A percentile compares a stretch with the other conserved stretches of the same genome.
Conservation (phyloP, 2,797 vertebrate genomes). For the Mormyrops boulengeri region DNA sequence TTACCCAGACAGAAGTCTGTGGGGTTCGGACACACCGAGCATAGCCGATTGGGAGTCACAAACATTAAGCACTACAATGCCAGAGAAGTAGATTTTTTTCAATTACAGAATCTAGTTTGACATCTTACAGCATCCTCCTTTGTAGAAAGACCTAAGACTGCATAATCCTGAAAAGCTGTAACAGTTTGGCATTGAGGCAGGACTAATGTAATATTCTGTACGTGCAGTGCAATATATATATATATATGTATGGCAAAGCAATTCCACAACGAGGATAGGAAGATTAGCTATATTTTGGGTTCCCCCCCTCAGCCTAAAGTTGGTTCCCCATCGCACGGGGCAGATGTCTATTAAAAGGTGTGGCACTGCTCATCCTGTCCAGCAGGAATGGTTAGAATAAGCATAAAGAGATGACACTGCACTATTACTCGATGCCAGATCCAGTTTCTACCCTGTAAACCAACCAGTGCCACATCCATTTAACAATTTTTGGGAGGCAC, state of each 20-base stretch:
- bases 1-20: not conserved
- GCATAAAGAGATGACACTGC: not conserved
- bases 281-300: not conserved
- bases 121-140: not conserved
- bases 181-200: not conserved
- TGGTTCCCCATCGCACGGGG: not conserved
- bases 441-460: not conserved
- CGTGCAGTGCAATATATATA: not conserved
- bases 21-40: not conserved
- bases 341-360: constrained; percentile 18
- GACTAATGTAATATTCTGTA: constrained; percentile 6
- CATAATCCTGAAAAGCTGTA: not conserved
- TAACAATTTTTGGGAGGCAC: not conserved
- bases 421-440: not conserved
- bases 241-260: not conserved
- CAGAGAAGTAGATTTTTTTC: not conserved
- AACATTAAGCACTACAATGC: not conserved
- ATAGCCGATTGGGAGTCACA: not conserved
- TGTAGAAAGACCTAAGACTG: not conserved
- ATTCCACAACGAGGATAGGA: not conserved
- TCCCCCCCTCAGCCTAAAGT: constrained; percentile 14
- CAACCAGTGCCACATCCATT: not conserved
- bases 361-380: not conserved
- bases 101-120: not conserved
- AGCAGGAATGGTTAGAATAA: not conserved